Conservation (phyloP, 2,888 invertebrate genomes). For the Dolichomitus sp. region DNA sequence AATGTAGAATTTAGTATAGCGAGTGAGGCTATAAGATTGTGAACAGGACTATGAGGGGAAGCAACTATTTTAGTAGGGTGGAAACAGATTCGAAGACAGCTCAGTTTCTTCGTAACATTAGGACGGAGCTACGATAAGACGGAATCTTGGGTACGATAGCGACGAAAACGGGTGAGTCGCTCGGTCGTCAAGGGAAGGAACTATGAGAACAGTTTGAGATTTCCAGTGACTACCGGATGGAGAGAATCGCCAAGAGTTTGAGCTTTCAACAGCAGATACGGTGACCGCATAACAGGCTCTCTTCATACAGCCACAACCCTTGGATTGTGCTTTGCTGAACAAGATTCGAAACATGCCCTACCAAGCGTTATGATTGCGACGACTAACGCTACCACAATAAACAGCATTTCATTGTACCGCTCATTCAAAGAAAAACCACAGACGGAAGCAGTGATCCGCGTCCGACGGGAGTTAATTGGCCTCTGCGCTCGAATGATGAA, state of each 20-base stretch:
- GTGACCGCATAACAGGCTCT: conserved; percentile 21
- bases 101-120: conserved; percentile 34
- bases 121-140: conserved; percentile 24
- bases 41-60: not conserved
- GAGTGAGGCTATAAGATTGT: not conserved
- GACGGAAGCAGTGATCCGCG: conserved; percentile 46
- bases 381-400: conserved; percentile 17
- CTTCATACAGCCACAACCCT: not conserved
- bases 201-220: conserved; percentile 17
- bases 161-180: conserved; percentile 7
- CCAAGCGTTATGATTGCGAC: conserved; percentile 25
- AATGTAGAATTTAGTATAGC: not conserved
- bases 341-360: conserved; percentile 3
- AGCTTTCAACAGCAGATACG: conserved; percentile 23
- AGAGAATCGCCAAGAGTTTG: conserved; percentile 19
- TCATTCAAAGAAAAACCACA: conserved; percentile 55
- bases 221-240: conserved; percentile 14
- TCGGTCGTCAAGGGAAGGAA: conserved; percentile 8
- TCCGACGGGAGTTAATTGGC: conserved; percentile 68
- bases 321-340: conserved; percentile 1
- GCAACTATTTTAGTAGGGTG: conserved; percentile 14
- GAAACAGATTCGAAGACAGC: conserved; percentile 24
- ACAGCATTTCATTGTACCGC: conserved; percentile 6
- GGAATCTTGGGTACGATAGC: conserved; percentile 23
- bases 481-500: conserved; percentile 71